Percentiles rank a stretch among this genome's conserved stretches.
Conservation (phyloP, 2,113 vertebrate species). For the Noctilio leporinus region DNA sequence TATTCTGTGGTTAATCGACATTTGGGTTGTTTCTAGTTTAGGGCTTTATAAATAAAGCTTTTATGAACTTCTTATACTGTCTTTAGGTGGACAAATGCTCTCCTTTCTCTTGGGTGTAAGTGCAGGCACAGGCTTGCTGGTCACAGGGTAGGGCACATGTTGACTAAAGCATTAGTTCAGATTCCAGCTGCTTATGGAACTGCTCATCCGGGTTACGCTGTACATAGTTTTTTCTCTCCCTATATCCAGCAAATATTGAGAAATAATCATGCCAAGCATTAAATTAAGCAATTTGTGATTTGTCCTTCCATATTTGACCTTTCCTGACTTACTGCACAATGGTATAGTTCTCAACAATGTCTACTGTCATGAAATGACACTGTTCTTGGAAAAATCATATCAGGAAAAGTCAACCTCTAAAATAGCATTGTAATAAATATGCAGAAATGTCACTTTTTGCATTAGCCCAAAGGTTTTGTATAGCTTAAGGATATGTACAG, state of each 20-base stretch:
- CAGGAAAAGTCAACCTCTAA: slow-evolving; percentile 81
- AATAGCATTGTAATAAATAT: slow-evolving; percentile 83
- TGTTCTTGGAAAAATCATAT: slow-evolving; percentile 79
- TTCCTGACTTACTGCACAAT: slow-evolving; percentile 65
- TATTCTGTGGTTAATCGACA: not conserved
- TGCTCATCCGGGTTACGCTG: not conserved
- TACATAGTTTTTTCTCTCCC: not conserved
- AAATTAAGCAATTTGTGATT: slow-evolving; percentile 20
- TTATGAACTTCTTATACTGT: not conserved
- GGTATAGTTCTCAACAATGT: slow-evolving; percentile 68
- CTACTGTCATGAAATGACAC: slow-evolving; percentile 78
- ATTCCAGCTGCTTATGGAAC: not conserved
- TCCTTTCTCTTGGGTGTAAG: not conserved
- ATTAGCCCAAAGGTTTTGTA: slow-evolving; percentile 87
- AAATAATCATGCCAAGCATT: not conserved
- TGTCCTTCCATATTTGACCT: slow-evolving; percentile 70
- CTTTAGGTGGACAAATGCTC: not conserved
- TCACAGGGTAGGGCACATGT: too few species aligned
- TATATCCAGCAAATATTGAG: not conserved
- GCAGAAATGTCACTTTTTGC: slow-evolving; percentile 85
- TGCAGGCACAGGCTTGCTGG: not conserved
- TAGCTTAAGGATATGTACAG: slow-evolving; percentile 84
- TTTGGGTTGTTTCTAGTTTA: not conserved
- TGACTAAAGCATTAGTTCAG: not conserved
- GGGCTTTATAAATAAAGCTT: not conserved